Base-by-base conservation (phyloP, 2,797 vertebrate species). In the Eulemur albifrons region DNA sequence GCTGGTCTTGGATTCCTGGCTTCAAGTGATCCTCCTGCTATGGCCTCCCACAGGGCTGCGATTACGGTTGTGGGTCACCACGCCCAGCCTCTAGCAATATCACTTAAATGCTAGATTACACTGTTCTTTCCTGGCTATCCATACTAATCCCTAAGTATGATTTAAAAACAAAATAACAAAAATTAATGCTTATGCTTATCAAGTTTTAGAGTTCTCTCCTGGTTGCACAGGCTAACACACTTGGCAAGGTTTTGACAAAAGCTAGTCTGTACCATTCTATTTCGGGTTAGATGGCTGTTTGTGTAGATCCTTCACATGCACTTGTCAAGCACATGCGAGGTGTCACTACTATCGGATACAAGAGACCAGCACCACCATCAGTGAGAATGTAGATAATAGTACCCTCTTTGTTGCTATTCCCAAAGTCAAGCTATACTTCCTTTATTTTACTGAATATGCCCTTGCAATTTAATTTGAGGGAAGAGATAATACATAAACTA, bases 401-500 rank as follows among this genome's bases (percentile, higher is more conserved):
- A 25, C 4, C 20, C 40, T 63, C 84, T 84, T 79, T 95, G 96
- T 82, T 88, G 93, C 89, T 84, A 59, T 13, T 84, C 80, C 93
- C 86, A 72, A 92, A 85, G 89, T 79, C 54, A 90, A 88, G 95
- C 70, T 83, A 69, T 52, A 81, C 23, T 90, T 93, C 65, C 25
- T 52, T 83, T 90, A 52, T 87, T 94, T 89, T 96, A 72, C 97
- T 97, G 95, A 97, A 95, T 94, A 93, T 67, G 91, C 94, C 93
- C 93, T 96, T 97, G 85, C 85, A 92, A 97, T 93, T 97, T 97
- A 97, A 88, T 92, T 73, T 90, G 94, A 90, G 70, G 52, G 50
- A 85, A 87, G 63, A 90, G 83, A 91, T 96, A n/a, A 90, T 50
- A 61, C 12, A 76, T 40, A 70, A 48, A 93, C 52, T 85, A 82